phyloP scores from a whole-genome alignment of 2,797 vertebrate genomes.

The Tarsius wallacei region DNA sequence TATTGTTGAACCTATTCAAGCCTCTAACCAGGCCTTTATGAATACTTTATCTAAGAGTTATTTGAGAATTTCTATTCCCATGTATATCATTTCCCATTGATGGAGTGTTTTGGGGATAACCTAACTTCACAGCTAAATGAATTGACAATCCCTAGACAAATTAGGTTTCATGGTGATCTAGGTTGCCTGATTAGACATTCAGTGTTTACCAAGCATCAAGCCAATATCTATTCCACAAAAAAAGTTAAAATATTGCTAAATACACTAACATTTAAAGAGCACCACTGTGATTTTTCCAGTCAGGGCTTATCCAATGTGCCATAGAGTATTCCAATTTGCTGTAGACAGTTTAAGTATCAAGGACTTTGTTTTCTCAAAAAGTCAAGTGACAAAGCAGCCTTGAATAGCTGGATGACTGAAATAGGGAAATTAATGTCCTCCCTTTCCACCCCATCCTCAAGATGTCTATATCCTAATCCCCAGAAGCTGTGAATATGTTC shows the following conservation, averaged over 20 bases:
- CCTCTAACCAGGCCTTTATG: neutral
- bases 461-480: neutral
- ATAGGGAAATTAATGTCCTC: neutral
- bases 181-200: neutral
- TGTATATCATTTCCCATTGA: neutral
- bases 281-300: neutral
- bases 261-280: neutral
- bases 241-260: neutral
- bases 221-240: neutral
- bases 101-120: neutral
- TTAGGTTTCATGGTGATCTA: neutral
- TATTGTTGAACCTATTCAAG: neutral
- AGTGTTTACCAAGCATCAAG: neutral
- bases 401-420: neutral
- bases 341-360: neutral
- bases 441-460: rapidly evolving
- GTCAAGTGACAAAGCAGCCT: neutral
- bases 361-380: slow-evolving; percentile 43
- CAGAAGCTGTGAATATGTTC: neutral
- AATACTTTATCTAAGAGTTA: neutral
- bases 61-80: neutral
- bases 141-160: neutral
- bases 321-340: neutral
- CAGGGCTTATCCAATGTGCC: neutral
- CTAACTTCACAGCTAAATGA: neutral